Percentiles rank a stretch among this genome's conserved stretches.
phyloP scores from a whole-genome alignment of 2,797 vertebrate genomes.

The Tiaroga cobitis region DNA sequence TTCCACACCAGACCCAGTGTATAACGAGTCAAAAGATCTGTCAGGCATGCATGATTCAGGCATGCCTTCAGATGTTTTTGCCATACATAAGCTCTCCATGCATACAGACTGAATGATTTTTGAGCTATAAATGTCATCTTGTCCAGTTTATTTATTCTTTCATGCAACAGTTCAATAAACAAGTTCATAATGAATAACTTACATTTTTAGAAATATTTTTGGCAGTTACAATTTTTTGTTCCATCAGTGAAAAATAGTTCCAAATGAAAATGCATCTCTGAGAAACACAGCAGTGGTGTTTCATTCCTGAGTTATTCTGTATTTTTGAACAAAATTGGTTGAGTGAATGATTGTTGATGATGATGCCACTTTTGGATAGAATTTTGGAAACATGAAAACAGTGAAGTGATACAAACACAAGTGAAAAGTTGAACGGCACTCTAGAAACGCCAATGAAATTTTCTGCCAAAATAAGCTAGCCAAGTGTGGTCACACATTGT shows the following conservation, averaged over 20 bases:
- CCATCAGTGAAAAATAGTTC: background rate
- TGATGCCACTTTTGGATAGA: background rate
- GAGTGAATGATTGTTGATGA: background rate
- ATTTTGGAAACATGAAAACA: background rate
- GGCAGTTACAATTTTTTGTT: background rate
- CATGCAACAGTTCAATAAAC: background rate
- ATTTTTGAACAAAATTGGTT: background rate
- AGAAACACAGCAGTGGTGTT: background rate
- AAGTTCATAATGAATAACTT: background rate
- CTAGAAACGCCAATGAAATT: background rate
- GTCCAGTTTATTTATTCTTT: background rate
- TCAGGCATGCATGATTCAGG: background rate
- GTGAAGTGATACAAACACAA: background rate
- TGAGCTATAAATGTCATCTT: conserved; percentile 5
- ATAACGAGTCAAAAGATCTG: conserved; percentile 24
- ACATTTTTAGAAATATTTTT: background rate
- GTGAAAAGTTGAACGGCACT: background rate
- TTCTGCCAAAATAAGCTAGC: background rate
- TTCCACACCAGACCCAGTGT: conserved; percentile 53
- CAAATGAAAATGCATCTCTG: background rate
- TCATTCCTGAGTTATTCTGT: background rate
- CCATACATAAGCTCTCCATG: background rate
- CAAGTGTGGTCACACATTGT: no score
- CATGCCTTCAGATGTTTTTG: conserved; percentile 27
- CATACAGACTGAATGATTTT: background rate